Conservation (phyloP, 2,113 vertebrate species). For the Clupea harengus region DNA sequence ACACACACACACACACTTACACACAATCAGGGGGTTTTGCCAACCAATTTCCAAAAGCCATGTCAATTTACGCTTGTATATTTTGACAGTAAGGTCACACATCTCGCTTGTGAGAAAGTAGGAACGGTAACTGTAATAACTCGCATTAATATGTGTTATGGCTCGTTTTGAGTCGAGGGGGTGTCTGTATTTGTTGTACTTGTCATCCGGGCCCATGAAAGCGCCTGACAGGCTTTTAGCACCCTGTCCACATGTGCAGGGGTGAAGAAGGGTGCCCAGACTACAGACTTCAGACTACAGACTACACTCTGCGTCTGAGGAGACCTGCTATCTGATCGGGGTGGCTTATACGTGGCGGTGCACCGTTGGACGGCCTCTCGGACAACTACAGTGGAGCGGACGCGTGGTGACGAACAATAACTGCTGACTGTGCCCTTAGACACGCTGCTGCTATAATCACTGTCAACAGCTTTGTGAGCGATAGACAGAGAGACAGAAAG, state of each 20-base stretch:
- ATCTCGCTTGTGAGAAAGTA: neutral
- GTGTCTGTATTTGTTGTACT: constrained; percentile 9
- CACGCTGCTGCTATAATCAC: neutral
- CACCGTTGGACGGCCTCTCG: neutral
- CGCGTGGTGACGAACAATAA: neutral
- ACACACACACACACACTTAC: neutral
- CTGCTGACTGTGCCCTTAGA: neutral
- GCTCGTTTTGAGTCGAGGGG: neutral
- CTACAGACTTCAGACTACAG: neutral
- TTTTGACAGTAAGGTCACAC: neutral
- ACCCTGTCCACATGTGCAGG: neutral
- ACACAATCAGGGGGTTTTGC: constrained; percentile 7
- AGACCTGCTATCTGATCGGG: neutral
- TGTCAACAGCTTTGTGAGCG: neutral
- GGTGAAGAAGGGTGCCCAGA: neutral
- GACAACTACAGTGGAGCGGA: neutral
- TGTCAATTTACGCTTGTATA: neutral
- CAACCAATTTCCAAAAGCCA: neutral
- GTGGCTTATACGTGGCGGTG: neutral
- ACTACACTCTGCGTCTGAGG: neutral
- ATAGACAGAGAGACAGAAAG: neutral
- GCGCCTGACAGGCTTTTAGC: constrained; percentile 2
- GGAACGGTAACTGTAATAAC: neutral
- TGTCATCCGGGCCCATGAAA: neutral
- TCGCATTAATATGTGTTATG: constrained; percentile 4